Base-by-base conservation (phyloP, 1,140 invertebrate genomes). In the Eriocheir sinensis region DNA sequence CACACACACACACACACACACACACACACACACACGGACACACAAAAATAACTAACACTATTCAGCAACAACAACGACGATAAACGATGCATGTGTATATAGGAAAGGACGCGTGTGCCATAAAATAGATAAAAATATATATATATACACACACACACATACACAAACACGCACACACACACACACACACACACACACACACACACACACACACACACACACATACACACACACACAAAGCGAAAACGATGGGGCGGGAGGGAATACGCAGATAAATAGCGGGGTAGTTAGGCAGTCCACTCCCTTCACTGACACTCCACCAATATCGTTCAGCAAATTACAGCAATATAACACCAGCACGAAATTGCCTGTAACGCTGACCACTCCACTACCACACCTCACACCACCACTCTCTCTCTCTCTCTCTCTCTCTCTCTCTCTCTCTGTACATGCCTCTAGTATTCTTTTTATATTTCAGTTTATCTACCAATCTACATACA, bases 361-460 rank as follows among this genome's bases (percentile, higher is more conserved):
- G n/a, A 72, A 72, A 72, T 72, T 72, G 60, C 21, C 60, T 72
- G 60, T 72, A 72, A 72, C 60, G 60, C 60, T 30, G 48, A 53
- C 89, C 34, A n/a, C 53, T 60, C 41, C 6, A 32, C 41, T 30
- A 48, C 12, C 32, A 53, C 4, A 4, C 48, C 4, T 40, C 4
- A 21, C 44, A 32, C 44, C 27, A 30, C 34, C 72, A 36, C 60
- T 79, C 40, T 38, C 60, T 79, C n/a, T 79, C 34, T 30, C 34
- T 80, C n/a, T 80, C 60, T 91, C 48, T 79, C 90, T 91, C 90
- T 91, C 90, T 91, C 53, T 91, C 90, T 91, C 90, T 91, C 90
- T 91, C 90, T 91, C 90, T 91, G 17, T 90, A 40, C 53, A 40
- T 90, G 17, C 53, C 89, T 90, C 89, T 90, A n/a, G 30, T 41